A percentile compares a stretch with the other conserved stretches of the same genome.
These are phyloP conservation scores for Cathartes aura DNA, from an alignment of 2,113 vertebrate species.

Conservation along the genomic window DNA sequence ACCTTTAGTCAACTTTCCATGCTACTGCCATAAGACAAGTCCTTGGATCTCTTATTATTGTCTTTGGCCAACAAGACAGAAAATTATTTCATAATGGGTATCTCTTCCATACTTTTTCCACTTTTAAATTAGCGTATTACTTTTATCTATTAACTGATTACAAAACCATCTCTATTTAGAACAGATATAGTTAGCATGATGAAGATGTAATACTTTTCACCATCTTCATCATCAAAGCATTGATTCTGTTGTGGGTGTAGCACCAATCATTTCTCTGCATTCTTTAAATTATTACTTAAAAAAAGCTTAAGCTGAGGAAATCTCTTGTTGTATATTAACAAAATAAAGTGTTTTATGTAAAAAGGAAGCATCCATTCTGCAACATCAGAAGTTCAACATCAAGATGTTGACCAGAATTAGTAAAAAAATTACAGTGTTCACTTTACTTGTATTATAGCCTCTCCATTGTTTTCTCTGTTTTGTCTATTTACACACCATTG, in stretches of 20 bases:
- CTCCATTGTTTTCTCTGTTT: neutral
- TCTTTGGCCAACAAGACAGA: neutral
- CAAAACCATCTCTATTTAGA: neutral
- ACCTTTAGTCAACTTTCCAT: neutral
- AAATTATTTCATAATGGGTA: neutral
- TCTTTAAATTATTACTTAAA: neutral
- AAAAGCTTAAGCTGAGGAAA: neutral
- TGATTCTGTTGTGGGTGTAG: neutral
- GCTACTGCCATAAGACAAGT: neutral
- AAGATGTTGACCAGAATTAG: neutral
- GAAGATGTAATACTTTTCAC: neutral
- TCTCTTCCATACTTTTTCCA: neutral
- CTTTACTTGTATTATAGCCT: neutral
- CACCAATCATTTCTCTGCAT: neutral
- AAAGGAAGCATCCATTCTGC: neutral
- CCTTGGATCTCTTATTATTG: neutral
- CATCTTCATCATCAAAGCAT: neutral
- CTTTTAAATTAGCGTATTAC: neutral
- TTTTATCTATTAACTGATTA: neutral
- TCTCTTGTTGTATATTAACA: neutral
- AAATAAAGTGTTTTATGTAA: neutral
- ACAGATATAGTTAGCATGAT: neutral
- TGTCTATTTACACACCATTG: neutral
- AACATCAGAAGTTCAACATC: neutral
- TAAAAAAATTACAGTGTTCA: neutral